Base-by-base conservation (phyloP, 2,888 invertebrate genomes). In the Aporophyla nigra region DNA sequence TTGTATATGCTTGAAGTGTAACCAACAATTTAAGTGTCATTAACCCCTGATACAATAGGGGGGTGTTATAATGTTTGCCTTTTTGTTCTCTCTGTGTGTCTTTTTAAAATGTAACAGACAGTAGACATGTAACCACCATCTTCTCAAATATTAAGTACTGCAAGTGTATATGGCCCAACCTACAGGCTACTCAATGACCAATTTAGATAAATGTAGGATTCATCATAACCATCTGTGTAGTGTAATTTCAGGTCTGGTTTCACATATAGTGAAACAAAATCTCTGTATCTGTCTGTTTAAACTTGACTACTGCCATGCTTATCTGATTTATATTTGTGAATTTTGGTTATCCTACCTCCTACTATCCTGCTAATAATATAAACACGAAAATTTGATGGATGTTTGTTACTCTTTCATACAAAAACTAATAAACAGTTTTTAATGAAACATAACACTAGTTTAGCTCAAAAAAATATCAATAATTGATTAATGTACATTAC, bases 171-270 rank as follows among this genome's bases (percentile, higher is more conserved):
- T 21, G 9, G 46, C 49, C 4, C 24, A 21, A 40, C 9, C 16
- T n/a, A 27, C 24, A 49, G 16, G 24, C 16, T n/a, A 19, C 62
- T 62, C 16, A 49, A 74, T 49, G 1, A 16, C 3, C 33, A 54
- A 46, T 74, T 74, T n/a, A 33, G 53, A 74, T 21, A 53, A 43
- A 43, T 59, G 7, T 21, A n/a, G 40, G 24, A 46, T 46, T 5
- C 5, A n/a, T n/a, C 21, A 33, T 7, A 40, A 33, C 21, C 24
- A 21, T 27, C n/a, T n/a, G 19, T 27, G 14, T 51, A 27, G 27
- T 56, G 49, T 33, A 33, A 33, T 33, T 1, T 33, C 33, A 33
- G 33, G 33, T 33, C 33, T 33, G 2, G 33, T 33, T 2, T 33
- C 3, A 33, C 9, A 62, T 46, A 58, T 40, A 10, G 10, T 46